These are phyloP conservation scores for Panzeria rudis DNA, from an alignment of 2,888 invertebrate genomes.

Conservation along the genomic window DNA sequence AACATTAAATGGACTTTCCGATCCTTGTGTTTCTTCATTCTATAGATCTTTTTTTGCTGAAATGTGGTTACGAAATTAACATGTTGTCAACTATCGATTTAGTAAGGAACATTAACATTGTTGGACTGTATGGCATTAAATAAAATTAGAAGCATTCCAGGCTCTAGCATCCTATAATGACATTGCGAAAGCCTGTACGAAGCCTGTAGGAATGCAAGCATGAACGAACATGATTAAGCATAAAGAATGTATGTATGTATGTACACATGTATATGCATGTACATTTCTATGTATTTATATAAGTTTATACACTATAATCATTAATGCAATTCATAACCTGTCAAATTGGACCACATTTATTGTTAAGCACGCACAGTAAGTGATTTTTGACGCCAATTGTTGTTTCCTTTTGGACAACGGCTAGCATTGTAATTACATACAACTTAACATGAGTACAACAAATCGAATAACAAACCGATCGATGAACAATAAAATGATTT, in stretches of 20 bases:
- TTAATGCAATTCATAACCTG: slow-evolving; percentile 67
- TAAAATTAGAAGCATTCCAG: too few relatives aligned
- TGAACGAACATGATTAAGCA: neutral
- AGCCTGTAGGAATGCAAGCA: neutral
- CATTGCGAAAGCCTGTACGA: neutral
- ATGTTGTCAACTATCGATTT: too few relatives aligned
- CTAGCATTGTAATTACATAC: neutral
- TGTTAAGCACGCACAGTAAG: slow-evolving; percentile 64
- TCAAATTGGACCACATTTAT: slow-evolving; percentile 62
- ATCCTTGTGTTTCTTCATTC: too few relatives aligned
- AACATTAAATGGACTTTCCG: too few relatives aligned
- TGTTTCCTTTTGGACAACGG: slow-evolving; percentile 35
- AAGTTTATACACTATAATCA: slow-evolving; percentile 33
- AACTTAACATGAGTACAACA: neutral
- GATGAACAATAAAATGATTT: slow-evolving; percentile 62
- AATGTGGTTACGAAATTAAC: too few relatives aligned
- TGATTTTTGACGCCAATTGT: slow-evolving; percentile 71
- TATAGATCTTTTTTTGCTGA: too few relatives aligned
- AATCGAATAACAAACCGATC: slow-evolving; percentile 29
- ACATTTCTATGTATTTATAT: neutral
- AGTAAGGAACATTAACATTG: too few relatives aligned
- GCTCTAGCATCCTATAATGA: neutral
- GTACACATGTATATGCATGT: neutral
- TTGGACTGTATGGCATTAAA: too few relatives aligned
- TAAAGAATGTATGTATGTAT: neutral